Percentiles rank a stretch among this genome's conserved stretches.
Conservation (phyloP, 2,888 invertebrate species). For the Melipona beecheii region DNA sequence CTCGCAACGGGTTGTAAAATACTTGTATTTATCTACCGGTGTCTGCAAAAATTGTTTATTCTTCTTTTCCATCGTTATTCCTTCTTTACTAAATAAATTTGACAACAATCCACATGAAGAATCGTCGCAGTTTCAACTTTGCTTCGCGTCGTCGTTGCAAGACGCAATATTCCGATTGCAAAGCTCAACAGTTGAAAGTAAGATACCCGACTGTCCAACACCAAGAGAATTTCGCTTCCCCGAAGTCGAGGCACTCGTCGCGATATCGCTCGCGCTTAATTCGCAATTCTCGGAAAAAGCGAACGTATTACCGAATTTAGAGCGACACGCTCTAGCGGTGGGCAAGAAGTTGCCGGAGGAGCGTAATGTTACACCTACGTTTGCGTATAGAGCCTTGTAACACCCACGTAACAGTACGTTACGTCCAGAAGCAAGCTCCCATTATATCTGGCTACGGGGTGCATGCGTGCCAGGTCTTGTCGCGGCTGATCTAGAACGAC, state of each 20-base stretch:
- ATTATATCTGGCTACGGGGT: conserved; percentile 64
- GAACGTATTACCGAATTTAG: conserved; percentile 35
- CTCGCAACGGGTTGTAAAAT: background rate
- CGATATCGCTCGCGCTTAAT: background rate
- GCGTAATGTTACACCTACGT: conserved; percentile 56
- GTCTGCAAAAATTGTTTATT: background rate
- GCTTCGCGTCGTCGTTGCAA: background rate
- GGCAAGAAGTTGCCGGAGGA: conserved; percentile 28
- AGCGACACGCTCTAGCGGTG: conserved; percentile 72
- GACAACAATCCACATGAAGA: too few species aligned
- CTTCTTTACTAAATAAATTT: too few species aligned
- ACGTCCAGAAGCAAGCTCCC: conserved; percentile 68
- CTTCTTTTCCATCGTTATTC: background rate
- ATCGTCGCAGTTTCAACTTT: too few species aligned
- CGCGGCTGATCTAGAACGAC: conserved; percentile 69
- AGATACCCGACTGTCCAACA: background rate
- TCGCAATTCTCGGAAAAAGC: conserved; percentile 19
- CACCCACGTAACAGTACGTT: conserved; percentile 67
- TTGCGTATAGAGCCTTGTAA: conserved; percentile 54
- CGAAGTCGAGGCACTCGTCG: background rate
- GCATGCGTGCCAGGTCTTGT: conserved; percentile 64
- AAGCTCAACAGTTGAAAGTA: too few species aligned
- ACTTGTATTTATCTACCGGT: too few species aligned
- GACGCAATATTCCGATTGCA: fast-evolving
- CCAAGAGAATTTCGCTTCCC: background rate